Evolutionary conservation across 1,140 invertebrate species (phyloP).

Genomic region (Brevipalpus yothersi): DNA sequence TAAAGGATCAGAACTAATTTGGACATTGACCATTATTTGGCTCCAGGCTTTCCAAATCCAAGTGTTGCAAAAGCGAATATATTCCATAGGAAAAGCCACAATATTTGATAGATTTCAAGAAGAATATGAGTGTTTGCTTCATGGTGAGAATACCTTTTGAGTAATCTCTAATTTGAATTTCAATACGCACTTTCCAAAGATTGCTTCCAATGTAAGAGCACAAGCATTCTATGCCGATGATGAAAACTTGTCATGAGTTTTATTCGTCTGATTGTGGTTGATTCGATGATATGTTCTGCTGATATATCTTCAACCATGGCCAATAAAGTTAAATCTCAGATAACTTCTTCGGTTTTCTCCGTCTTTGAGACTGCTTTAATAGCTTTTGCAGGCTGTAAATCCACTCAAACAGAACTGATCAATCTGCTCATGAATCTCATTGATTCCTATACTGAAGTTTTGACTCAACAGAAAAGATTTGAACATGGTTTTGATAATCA

Average conservation of each 20-base stretch:
- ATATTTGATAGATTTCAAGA: too few species aligned
- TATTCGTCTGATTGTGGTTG: conserved; percentile 68
- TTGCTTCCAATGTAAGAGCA: too few species aligned
- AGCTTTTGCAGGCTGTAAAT: neutral
- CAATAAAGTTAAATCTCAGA: neutral
- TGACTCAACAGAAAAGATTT: neutral
- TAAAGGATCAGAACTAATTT: too few species aligned
- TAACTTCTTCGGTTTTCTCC: neutral
- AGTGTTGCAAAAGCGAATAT: too few species aligned
- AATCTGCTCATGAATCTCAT: conserved; percentile 71
- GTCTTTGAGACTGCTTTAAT: conserved; percentile 3
- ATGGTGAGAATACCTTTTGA: too few species aligned
- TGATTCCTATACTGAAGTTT: neutral
- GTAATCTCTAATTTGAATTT: too few species aligned
- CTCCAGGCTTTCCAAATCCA: too few species aligned
- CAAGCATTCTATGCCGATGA: too few species aligned
- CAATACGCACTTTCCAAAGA: too few species aligned
- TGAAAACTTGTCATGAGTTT: conserved; percentile 86
- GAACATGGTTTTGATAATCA: neutral
- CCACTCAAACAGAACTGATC: conserved; percentile 58
- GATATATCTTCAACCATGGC: neutral
- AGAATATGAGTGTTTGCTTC: too few species aligned
- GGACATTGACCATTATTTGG: too few species aligned
- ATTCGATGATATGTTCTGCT: conserved; percentile 21
- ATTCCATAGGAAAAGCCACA: too few species aligned